Evolutionary conservation across 2,113 vertebrate species (phyloP), one percentile per base, ranked within the genome.

Genomic region (Coreoperca whiteheadi): DNA sequence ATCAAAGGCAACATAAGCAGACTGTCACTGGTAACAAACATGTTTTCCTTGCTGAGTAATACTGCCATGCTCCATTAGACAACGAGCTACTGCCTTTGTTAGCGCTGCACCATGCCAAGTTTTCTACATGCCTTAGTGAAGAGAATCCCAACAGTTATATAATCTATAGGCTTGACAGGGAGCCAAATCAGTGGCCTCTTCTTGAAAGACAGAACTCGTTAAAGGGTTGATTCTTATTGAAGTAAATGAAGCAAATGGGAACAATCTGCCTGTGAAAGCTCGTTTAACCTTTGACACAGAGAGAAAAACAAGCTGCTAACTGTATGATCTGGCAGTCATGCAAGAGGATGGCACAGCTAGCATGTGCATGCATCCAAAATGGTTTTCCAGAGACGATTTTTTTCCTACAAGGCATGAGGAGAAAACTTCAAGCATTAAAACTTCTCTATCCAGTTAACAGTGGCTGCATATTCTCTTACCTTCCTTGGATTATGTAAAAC

Each of bases 181-280:
- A 87, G 87, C 86, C 89, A 86, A 87, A 92, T 83, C 73, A 57
- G 81, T 64, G 80, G 71, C 65, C 82, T 86, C 81, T 30, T 83
- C 79, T 77, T 74, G 69, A 91, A 90, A 86, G 82, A 86, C 68
- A 66, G 85, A 77, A 81, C 76, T 85, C 74, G 39, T 83, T 88
- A 91, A 91, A 82, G 63, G 72, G 71, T 90, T 91, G 87, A 92
- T 92, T 81, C 81, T 93, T 86, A 89, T 77, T 88, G 85, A 87
- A 92, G 79, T 82, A 86, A 93, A 92, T 89, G 74, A 94, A 87
- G 81, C 74, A 79, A 87, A 89, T 72, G 50, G 71, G 82, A 75
- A 88, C 79, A 82, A 80, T 83, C 57, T 70, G 65, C 56, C 66
- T 46, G 59, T 87, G 83, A 77, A 83, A 83, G 77, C 69, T 60